These are phyloP conservation scores for Alfaro cultratus DNA, from an alignment of 2,797 vertebrate genomes.

Conservation along the genomic window DNA sequence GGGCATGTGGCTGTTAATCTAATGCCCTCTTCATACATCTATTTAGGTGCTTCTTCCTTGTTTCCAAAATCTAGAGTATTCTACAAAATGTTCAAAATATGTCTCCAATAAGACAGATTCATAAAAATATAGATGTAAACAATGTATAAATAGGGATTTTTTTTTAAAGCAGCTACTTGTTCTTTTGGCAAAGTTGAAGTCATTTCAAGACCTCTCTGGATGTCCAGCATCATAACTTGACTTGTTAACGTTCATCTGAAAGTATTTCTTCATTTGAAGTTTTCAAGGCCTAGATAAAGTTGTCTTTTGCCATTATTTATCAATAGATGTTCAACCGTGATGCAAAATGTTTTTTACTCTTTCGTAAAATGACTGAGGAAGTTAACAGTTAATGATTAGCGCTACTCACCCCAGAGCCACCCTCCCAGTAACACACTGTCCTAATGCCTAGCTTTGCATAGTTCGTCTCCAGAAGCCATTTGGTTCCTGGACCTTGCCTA, in stretches of 20 bases:
- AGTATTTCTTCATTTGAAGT: not conserved
- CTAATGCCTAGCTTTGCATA: not conserved
- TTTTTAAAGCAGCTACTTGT: not conserved
- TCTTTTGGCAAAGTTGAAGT: not conserved
- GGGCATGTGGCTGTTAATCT: conserved; percentile 19
- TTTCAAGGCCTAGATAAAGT: not conserved
- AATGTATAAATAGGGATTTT: not conserved
- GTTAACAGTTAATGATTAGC: not conserved
- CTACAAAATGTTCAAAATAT: not conserved
- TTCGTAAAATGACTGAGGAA: not conserved
- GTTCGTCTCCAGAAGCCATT: not conserved
- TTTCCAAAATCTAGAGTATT: not conserved
- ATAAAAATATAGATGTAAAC: not conserved
- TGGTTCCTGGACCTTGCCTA: not conserved
- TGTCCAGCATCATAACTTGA: not conserved
- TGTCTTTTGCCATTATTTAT: not conserved
- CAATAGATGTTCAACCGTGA: not conserved
- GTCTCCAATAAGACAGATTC: not conserved
- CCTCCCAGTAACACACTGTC: not conserved
- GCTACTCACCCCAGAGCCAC: not conserved
- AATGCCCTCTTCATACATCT: not conserved
- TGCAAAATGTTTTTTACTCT: not conserved
- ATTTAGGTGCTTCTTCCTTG: not conserved
- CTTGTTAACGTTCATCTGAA: not conserved
- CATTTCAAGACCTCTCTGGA: not conserved